Percentiles rank a stretch among this genome's conserved stretches.
Evolutionary conservation across 1,140 invertebrate genomes (phyloP).

Genomic region (Cheumatopsyche charites): DNA sequence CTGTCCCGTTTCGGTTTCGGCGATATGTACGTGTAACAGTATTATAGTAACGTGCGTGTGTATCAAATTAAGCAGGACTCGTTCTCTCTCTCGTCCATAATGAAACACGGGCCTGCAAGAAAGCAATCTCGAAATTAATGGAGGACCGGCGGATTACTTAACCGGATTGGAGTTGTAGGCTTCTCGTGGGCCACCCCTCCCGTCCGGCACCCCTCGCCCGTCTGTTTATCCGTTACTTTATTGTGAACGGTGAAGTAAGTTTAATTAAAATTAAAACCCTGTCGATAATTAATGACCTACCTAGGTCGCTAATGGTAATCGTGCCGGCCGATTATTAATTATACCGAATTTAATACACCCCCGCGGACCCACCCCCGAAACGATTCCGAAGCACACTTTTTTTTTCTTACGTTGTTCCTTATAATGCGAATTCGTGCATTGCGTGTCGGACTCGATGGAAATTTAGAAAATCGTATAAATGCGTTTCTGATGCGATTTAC

Average conservation of each 20-base stretch:
- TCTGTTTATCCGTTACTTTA: slow-evolving; percentile 45
- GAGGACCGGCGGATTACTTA: slow-evolving; percentile 47
- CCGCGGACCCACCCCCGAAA: too few relatives aligned
- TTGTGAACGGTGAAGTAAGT: slow-evolving; percentile 46
- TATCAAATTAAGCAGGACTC: slow-evolving; percentile 40
- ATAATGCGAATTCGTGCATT: too few relatives aligned
- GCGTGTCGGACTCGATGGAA: too few relatives aligned
- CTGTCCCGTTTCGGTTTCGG: background rate
- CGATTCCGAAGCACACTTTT: background rate
- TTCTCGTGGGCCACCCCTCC: slow-evolving; percentile 14
- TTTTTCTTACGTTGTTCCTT: too few relatives aligned
- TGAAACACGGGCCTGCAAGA: slow-evolving; percentile 39
- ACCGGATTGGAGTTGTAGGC: slow-evolving; percentile 47
- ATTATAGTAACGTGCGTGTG: background rate
- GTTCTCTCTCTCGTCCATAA: slow-evolving; percentile 42
- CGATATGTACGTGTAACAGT: too few relatives aligned
- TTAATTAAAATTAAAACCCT: slow-evolving; percentile 48
- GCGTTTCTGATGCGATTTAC: too few relatives aligned
- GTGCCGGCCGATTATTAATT: slow-evolving; percentile 46
- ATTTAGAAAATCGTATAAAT: too few relatives aligned
- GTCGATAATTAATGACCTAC: slow-evolving; percentile 48
- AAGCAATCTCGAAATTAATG: slow-evolving; percentile 49
- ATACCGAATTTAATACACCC: slow-evolving; percentile 38
- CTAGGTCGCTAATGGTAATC: slow-evolving; percentile 45
- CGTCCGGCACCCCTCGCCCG: background rate